A percentile compares a stretch with the other conserved stretches of the same genome.
These are phyloP conservation scores for Beroe forskalii DNA, from an alignment of 37 sponge, comb jelly and placozoan genomes.

Conservation along the genomic window DNA sequence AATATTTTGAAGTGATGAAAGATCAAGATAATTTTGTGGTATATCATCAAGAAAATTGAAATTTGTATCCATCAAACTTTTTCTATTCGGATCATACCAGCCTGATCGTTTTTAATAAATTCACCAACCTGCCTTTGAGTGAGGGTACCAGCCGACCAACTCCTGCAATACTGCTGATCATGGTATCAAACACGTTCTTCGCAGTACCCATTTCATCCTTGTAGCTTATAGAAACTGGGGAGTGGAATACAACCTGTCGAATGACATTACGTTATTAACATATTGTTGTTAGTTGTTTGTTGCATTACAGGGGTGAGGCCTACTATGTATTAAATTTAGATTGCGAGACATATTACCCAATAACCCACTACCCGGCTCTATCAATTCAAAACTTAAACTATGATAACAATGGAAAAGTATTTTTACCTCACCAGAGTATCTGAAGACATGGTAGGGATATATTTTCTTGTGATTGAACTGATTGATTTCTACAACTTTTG, in stretches of 20 bases:
- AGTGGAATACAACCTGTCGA: constrained; percentile 15
- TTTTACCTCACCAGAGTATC: constrained; percentile 34
- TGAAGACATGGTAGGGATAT: constrained; percentile 27
- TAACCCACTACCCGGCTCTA: no score
- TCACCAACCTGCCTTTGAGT: background rate
- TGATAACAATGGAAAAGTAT: background rate
- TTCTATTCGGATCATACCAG: no score
- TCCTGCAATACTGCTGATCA: constrained; percentile 7
- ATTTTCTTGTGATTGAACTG: constrained; percentile 50
- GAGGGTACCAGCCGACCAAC: background rate
- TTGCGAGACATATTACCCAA: no score
- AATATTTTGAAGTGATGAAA: background rate
- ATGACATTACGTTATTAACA: no score
- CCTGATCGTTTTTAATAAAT: no score
- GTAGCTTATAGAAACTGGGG: background rate
- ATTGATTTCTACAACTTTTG: constrained; percentile 42
- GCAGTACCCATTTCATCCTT: constrained; percentile 21
- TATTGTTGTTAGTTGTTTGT: no score
- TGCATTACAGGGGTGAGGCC: no score
- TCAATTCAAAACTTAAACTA: background rate
- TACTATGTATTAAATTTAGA: no score
- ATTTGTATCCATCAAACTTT: no score
- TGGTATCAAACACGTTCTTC: constrained; percentile 11
- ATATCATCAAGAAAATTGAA: background rate
- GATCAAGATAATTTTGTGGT: background rate